These are phyloP conservation scores for Daktulosphaira vitifoliae DNA, from an alignment of 1,140 invertebrate species.

Conservation along the genomic window DNA sequence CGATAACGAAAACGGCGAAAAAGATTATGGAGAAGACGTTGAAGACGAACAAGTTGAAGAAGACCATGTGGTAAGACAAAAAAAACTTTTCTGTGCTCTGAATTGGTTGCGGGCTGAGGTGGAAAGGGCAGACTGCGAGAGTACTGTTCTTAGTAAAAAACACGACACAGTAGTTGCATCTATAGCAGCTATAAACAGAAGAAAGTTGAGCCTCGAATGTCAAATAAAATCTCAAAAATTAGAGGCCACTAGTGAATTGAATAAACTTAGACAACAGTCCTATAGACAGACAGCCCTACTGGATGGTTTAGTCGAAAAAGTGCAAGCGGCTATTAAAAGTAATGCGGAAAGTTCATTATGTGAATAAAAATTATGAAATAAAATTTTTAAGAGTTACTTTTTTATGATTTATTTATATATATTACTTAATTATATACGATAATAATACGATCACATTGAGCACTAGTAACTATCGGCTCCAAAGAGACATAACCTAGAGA, in stretches of 20 bases:
- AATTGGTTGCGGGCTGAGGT: constrained; percentile 5
- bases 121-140: constrained; percentile 9
- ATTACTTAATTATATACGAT: no score
- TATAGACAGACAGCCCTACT: neutral
- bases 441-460: no score
- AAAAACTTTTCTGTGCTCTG: constrained; percentile 2
- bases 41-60: neutral
- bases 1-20: neutral
- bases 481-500: no score
- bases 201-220: neutral
- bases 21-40: no score
- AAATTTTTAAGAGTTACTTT: no score
- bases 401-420: no score
- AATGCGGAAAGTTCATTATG: neutral
- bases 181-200: neutral
- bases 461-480: no score
- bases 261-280: neutral
- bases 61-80: neutral
- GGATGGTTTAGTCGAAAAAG: neutral
- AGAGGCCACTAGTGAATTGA: neutral
- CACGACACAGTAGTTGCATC: neutral
- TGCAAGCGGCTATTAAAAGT: neutral
- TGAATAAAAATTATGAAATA: no score
- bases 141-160: neutral
- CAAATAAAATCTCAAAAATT: neutral